Evolutionary conservation across 2,888 invertebrate genomes (phyloP), one percentile per base, ranked within the genome.

Genomic region (Pristionchus entomophagus): DNA sequence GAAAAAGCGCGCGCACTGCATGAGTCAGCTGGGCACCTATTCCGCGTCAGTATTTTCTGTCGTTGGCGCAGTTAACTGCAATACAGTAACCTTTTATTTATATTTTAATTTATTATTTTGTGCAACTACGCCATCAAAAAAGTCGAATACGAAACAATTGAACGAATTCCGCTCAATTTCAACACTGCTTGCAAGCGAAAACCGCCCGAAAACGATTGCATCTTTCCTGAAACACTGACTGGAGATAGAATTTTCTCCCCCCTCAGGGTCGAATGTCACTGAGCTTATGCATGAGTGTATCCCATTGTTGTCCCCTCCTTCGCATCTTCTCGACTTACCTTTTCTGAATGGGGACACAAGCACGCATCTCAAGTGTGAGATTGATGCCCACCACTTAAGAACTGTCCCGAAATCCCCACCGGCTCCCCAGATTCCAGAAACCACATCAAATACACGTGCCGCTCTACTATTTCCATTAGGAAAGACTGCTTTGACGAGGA

Each of bases 261-360:
- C n/a, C n/a, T n/a, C n/a, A n/a, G n/a, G n/a, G n/a, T n/a, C n/a
- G 59, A 53, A 53, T 53, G 51, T 3, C 26, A n/a, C 29, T 0
- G 14, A 22, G 65, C 65, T 65, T 35, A 65, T 65, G 65, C 65
- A 35, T 35, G 65, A 32, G 65, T 65, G 19, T 17, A 8, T 35
- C 65, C n/a, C 65, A 65, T 65, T 77, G 45, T 77, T 26, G n/a
- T 77, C 38, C 77, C n/a, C 77, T 35, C 77, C 49, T 14, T 45
- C 45, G 10, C 26, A n/a, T 26, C 41, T 22, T 73, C 45, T 41
- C 73, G 38, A 17, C n/a, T 41, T 45, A 22, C 73, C 73, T 73
- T 41, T 45, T 29, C 38, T 6, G 29, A 29, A 49, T n/a, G 35
- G 4, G 45, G 8, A 10, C 29, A 45, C 22, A 65, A 45, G 14